Base-by-base conservation (phyloP, 2,888 invertebrate genomes). In the Drosophila kambysellisi region DNA sequence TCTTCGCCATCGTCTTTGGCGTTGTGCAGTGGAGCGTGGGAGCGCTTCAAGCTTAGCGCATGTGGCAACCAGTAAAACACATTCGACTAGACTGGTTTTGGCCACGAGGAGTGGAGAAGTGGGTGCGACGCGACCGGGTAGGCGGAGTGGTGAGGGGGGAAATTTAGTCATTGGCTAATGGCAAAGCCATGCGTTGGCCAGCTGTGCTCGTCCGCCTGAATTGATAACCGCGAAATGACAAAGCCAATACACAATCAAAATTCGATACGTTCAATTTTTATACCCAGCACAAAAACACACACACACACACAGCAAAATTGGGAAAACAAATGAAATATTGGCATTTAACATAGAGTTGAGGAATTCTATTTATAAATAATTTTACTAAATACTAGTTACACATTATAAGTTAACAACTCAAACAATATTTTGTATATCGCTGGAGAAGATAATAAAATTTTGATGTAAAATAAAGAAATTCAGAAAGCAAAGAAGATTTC, bases 151-250 rank as follows among this genome's bases (percentile, higher is more conserved):
- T 4, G 12, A 46, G 58, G 51, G 48, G 46, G 57, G 25, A 9
- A 48, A 58, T 70, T 53, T 63, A 70, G 80, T 78, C 79, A 84
- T 87, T 85, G 88, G 85, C 88, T 85, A 85, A 85, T 88, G 79
- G 81, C 65, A 61, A 53, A 67, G 78, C 74, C 80, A 75, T 77
- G 78, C 76, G 62, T 77, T 54, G 76, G 73, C 75, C 85, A 88
- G 85, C 88, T 85, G 85, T 76, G 82, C 76, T 72, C 81, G 58
- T 66, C 72, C 64, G 67, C 43, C 54, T 63, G 71, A 69, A 79
- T 86, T 84, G 87, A 86, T 88, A 87, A 84, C 88, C 84, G 88
- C 81, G 87, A 84, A 87, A 88, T 88, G 87, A 81, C 88, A 85
- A 85, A 76, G 80, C 71, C 80, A 75, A 79, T 69, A 69, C 70